Conservation (phyloP, 2,113 vertebrate species). For the Colius striatus region DNA sequence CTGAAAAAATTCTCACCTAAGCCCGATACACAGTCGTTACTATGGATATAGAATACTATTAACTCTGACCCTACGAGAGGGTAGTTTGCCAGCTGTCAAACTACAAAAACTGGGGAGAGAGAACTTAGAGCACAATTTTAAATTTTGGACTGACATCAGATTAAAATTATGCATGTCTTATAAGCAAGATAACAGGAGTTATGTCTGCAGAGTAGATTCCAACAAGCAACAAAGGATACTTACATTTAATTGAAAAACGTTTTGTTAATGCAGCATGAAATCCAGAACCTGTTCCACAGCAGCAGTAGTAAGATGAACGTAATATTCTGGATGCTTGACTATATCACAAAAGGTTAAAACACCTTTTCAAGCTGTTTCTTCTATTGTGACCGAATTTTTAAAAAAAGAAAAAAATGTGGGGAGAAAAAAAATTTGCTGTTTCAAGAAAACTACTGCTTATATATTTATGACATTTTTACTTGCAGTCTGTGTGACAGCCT, state of each 20-base stretch:
- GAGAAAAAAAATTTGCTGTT: slow-evolving; percentile 65
- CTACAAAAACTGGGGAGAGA: slow-evolving; percentile 69
- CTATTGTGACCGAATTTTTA: slow-evolving; percentile 55
- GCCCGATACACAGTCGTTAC: slow-evolving; percentile 75
- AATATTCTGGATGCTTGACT: slow-evolving; percentile 71
- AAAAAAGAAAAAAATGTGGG: slow-evolving; percentile 5
- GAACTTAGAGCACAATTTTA: slow-evolving; percentile 75
- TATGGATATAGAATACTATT: slow-evolving; percentile 78
- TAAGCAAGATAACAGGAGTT: slow-evolving; percentile 72
- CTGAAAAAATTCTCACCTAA: slow-evolving; percentile 72
- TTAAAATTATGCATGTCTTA: slow-evolving; percentile 75
- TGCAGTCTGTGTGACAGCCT: slow-evolving; percentile 61
- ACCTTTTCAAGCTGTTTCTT: slow-evolving; percentile 72
- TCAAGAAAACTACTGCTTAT: slow-evolving; percentile 68
- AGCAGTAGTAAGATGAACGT: slow-evolving; percentile 66
- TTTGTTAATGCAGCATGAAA: slow-evolving; percentile 76
- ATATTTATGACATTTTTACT: slow-evolving; percentile 54
- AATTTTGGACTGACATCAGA: slow-evolving; percentile 76
- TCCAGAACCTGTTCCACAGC: slow-evolving; percentile 78
- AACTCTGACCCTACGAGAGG: slow-evolving; percentile 73
- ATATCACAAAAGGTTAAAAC: slow-evolving; percentile 78
- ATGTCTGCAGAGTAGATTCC: slow-evolving; percentile 70
- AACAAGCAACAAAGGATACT: slow-evolving; percentile 75
- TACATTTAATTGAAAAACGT: slow-evolving; percentile 77
- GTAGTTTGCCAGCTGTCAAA: slow-evolving; percentile 73